Conservation (phyloP, 2,797 vertebrate genomes). For the Pangasius krempfi region DNA sequence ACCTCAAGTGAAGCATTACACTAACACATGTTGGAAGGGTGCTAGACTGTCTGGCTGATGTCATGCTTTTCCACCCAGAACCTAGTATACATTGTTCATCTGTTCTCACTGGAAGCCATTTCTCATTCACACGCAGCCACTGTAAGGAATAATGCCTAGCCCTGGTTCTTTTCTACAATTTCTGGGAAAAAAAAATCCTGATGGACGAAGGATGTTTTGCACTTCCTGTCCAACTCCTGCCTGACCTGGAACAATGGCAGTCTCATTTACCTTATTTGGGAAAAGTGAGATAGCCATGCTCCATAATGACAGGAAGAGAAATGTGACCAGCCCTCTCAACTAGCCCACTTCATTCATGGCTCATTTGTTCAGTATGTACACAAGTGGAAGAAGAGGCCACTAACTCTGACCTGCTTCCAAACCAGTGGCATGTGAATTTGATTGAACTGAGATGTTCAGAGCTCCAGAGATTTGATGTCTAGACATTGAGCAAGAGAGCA, state of each 20-base stretch:
- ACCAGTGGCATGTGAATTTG: background rate
- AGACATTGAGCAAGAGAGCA: slow-evolving; percentile 3
- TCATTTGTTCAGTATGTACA: slow-evolving; percentile 16
- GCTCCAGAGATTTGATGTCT: slow-evolving; percentile 18
- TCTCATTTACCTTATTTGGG: slow-evolving; percentile 26
- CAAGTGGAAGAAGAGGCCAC: background rate
- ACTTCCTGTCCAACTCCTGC: slow-evolving; percentile 34
- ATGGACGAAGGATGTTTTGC: slow-evolving; percentile 25
- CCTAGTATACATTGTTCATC: background rate
- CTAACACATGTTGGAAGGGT: slow-evolving; percentile 9
- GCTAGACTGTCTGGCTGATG: slow-evolving; percentile 12
- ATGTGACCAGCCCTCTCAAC: background rate
- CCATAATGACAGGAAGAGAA: slow-evolving; percentile 30
- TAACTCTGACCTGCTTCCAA: background rate
- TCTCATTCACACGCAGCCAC: background rate
- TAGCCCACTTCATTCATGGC: slow-evolving; percentile 5
- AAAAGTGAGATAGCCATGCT: slow-evolving; percentile 1
- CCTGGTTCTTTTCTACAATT: background rate
- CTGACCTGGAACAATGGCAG: slow-evolving; percentile 17
- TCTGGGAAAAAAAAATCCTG: background rate
- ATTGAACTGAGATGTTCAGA: background rate
- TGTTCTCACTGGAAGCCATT: background rate
- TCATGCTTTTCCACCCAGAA: background rate
- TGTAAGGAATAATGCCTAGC: background rate
- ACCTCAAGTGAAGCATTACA: slow-evolving; percentile 1